These are phyloP conservation scores for Sialia sialis DNA, from an alignment of 2,113 vertebrate species.

Conservation along the genomic window DNA sequence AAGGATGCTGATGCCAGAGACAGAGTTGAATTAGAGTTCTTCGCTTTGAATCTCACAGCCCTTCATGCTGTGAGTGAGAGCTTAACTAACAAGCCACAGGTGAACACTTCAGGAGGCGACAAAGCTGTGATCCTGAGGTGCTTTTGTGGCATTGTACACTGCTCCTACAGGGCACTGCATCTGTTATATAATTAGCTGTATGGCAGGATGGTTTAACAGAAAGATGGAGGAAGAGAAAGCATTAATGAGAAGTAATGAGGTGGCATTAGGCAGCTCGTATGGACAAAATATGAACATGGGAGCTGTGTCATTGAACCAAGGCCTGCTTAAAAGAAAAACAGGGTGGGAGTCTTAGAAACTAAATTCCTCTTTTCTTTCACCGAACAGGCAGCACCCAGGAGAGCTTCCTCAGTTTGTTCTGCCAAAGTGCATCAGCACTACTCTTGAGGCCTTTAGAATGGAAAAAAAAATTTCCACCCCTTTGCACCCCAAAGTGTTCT, in stretches of 20 bases:
- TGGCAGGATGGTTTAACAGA: not conserved
- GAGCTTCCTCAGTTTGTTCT: not conserved
- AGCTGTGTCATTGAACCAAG: not conserved
- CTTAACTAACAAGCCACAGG: slow-evolving; percentile 24
- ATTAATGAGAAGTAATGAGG: slow-evolving; percentile 4
- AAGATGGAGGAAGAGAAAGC: not conserved
- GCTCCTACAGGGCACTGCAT: not conserved
- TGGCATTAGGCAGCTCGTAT: not conserved
- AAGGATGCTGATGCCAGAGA: not conserved
- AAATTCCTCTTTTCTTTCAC: slow-evolving; percentile 1
- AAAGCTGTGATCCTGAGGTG: not conserved
- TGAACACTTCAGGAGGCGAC: not conserved
- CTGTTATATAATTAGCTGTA: slow-evolving; percentile 27
- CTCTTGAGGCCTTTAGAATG: not conserved
- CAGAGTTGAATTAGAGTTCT: not conserved
- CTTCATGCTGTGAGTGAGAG: not conserved
- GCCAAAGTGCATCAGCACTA: not conserved
- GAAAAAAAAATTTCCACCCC: not conserved
- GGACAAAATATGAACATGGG: not conserved
- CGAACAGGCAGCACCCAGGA: not conserved
- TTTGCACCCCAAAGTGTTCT: not conserved
- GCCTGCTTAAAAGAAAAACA: not conserved
- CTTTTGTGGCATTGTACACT: not conserved
- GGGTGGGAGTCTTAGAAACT: not conserved
- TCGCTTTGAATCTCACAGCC: not conserved